Evolutionary conservation across 2,113 vertebrate species (phyloP).

Genomic region (Paradoxurus hermaphroditus): DNA sequence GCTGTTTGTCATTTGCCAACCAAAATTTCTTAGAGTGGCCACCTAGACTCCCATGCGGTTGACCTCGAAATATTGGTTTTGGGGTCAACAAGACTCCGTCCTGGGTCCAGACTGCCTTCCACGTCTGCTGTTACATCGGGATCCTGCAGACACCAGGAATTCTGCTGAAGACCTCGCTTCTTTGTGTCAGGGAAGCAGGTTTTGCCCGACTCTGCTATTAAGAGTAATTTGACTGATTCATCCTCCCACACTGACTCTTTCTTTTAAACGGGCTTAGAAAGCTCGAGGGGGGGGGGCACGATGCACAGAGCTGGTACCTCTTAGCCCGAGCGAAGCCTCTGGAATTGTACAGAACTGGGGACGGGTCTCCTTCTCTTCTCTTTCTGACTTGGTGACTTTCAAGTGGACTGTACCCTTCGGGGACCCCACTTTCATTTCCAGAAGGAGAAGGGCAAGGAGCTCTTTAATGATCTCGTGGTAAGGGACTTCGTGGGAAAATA

Average conservation of each 20-base stretch:
- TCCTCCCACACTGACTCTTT: neutral
- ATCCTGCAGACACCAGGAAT: neutral
- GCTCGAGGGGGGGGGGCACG: too few relatives aligned
- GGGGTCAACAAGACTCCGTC: neutral
- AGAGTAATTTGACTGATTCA: neutral
- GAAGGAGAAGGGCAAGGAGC: neutral
- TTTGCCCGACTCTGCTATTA: neutral
- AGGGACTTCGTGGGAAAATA: neutral
- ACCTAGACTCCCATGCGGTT: slow-evolving; percentile 28
- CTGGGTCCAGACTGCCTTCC: too few relatives aligned
- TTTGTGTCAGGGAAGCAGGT: neutral
- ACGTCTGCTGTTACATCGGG: neutral
- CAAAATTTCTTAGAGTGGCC: slow-evolving; percentile 66
- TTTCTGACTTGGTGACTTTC: neutral
- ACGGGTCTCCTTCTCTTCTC: neutral
- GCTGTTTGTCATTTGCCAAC: slow-evolving; percentile 67
- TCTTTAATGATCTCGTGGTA: neutral
- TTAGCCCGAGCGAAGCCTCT: neutral
- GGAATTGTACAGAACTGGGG: neutral
- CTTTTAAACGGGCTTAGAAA: neutral
- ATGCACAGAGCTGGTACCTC: neutral
- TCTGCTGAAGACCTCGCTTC: neutral
- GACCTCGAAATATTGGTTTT: slow-evolving; percentile 57
- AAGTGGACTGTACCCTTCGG: neutral
- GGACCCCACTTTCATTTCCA: neutral